A percentile compares a stretch with the other conserved stretches of the same genome.
phyloP scores from a whole-genome alignment of 2,888 invertebrate species.

The Hermaeophaga mercurialis region DNA sequence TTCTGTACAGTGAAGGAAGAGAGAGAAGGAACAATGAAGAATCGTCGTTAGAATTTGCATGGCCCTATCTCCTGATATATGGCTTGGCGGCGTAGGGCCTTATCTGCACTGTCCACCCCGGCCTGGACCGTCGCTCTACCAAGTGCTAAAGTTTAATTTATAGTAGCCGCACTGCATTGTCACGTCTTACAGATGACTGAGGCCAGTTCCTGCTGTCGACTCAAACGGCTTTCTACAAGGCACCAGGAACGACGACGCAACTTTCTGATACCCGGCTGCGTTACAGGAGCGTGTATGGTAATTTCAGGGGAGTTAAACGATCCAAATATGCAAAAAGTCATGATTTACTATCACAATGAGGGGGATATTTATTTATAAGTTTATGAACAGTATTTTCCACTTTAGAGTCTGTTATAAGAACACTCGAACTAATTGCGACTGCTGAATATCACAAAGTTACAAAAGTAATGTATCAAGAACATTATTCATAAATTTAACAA shows the following conservation, averaged over 20 bases:
- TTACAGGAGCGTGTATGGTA: constrained; percentile 2
- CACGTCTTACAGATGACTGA: constrained; percentile 59
- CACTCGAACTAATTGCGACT: too few species aligned
- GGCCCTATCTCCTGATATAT: constrained; percentile 56
- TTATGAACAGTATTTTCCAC: too few species aligned
- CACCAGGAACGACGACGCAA: constrained; percentile 7
- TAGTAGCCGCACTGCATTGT: constrained; percentile 57
- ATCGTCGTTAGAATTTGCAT: constrained; percentile 51
- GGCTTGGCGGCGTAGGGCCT: constrained; percentile 48
- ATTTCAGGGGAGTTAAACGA: neutral
- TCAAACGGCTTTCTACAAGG: constrained; percentile 7
- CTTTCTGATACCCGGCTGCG: constrained; percentile 1
- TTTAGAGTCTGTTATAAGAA: too few species aligned
- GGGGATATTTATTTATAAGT: too few species aligned
- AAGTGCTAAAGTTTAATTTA: constrained; percentile 60
- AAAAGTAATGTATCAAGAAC: too few species aligned
- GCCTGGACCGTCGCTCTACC: constrained; percentile 53
- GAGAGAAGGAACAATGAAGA: constrained; percentile 26
- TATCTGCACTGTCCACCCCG: constrained; percentile 59
- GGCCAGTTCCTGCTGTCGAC: constrained; percentile 35
- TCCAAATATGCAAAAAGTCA: too few species aligned
- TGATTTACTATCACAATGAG: too few species aligned
- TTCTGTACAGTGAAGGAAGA: constrained; percentile 10
- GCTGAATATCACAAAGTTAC: too few species aligned
- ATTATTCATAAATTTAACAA: too few species aligned